Base-by-base conservation (phyloP, 2,113 vertebrate genomes). In the Antechinus flavipes region DNA sequence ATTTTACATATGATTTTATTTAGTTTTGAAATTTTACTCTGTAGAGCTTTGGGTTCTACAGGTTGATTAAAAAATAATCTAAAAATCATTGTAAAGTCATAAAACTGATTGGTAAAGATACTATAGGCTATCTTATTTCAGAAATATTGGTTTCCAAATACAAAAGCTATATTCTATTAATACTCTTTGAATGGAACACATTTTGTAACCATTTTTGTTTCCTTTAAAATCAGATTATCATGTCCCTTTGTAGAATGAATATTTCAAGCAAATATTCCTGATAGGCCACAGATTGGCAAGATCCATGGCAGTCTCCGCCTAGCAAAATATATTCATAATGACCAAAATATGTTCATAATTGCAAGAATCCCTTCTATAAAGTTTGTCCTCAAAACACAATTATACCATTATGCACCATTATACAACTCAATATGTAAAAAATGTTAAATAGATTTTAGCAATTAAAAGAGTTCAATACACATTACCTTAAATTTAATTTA, bases 121-220 rank as follows among this genome's bases (percentile, higher is more conserved):
- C 84, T 54, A 96, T 92, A 96, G 96, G 95, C n/a, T 96, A 94
- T 92, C 68, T 96, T 94, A 93, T 97, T 97, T 90, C 58, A 91
- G 95, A 97, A 97, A 96, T 91, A 95, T 0, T 47, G 95, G 54
- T 93, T 92, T 76, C 47, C 94, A 97, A 96, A 92, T 89, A 61
- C 30, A 94, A 98, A 95, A 53, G 89, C 92, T 89, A 90, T 49
- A 94, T 56, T 90, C 93, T 96, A n/a, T 42, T 92, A 97, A 96
- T 94, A 91, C 47, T 90, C 55, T 97, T 94, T 76, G 22, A 47
- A 93, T 95, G 93, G 35, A 92, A 90, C 16, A 35, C 90, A 93
- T 49, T 96, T 98, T 95, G 92, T 91, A 97, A 92, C 90, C 96
- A 97, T 97, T 95, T 96, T 93, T 98, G 97, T 95, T 90, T 97